Evolutionary conservation across 2,888 invertebrate species (phyloP).

Genomic region (Drosophila leonis): DNA sequence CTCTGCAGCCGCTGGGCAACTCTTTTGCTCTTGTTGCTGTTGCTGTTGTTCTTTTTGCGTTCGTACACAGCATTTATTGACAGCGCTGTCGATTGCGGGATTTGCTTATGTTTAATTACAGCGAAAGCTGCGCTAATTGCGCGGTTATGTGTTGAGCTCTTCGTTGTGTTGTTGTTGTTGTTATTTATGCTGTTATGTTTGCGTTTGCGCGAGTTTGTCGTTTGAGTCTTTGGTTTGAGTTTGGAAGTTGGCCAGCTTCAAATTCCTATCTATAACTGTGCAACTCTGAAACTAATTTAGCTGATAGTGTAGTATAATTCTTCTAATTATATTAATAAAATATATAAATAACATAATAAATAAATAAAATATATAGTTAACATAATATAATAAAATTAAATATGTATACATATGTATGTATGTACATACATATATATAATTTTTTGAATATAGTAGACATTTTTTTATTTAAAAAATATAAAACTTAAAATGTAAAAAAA

Average conservation of each 20-base stretch:
- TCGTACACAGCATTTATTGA: conserved; percentile 35
- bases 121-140: conserved; percentile 63
- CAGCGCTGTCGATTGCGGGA: conserved; percentile 53
- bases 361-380: not conserved
- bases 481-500: too few species aligned
- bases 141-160: conserved; percentile 42
- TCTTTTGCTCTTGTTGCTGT: conserved; percentile 14
- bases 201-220: conserved; percentile 64
- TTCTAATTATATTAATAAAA: not conserved
- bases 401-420: too few species aligned
- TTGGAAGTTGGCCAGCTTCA: conserved; percentile 36
- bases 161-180: conserved; percentile 8
- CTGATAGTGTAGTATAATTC: not conserved
- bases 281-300: not conserved
- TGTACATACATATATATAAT: too few species aligned
- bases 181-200: conserved; percentile 18
- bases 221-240: conserved; percentile 78
- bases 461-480: too few species aligned
- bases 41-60: not conserved
- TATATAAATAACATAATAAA: too few species aligned
- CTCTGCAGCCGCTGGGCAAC: conserved; percentile 48
- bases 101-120: conserved; percentile 51
- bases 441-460: too few species aligned
- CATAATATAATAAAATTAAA: not conserved
- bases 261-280: not conserved